Evolutionary conservation across 2,888 invertebrate genomes (phyloP).

Genomic region (Pyrrhia umbra): DNA sequence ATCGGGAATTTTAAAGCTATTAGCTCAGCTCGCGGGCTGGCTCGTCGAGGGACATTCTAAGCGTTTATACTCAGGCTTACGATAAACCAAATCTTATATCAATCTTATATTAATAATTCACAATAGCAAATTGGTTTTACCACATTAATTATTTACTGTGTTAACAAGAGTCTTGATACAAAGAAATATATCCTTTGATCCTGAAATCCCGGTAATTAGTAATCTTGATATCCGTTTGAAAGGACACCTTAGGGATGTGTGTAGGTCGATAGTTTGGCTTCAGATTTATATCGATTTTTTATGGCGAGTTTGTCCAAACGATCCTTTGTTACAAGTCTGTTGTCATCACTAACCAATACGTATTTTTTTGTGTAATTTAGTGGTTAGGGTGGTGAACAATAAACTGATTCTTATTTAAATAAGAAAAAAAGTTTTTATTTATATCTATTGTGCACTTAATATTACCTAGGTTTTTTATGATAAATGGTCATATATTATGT

Average conservation of each 20-base stretch:
- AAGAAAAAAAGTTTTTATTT: too few species aligned
- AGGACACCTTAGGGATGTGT: background rate
- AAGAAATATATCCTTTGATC: slow-evolving; percentile 41
- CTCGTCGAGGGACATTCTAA: slow-evolving; percentile 1
- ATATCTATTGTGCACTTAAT: too few species aligned
- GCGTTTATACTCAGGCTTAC: background rate
- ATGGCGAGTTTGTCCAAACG: background rate
- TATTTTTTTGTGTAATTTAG: too few species aligned
- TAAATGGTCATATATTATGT: too few species aligned
- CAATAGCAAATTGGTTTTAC: slow-evolving; percentile 9
- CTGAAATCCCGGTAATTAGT: slow-evolving; percentile 27
- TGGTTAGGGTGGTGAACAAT: too few species aligned
- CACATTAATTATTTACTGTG: slow-evolving; percentile 37
- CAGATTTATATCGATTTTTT: background rate
- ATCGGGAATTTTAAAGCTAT: too few species aligned
- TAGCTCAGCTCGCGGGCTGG: too few species aligned
- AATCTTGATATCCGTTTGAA: background rate
- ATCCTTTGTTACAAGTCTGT: too few species aligned
- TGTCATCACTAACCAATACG: too few species aligned
- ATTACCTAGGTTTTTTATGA: too few species aligned
- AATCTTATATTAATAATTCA: slow-evolving; percentile 36
- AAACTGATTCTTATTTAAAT: too few species aligned
- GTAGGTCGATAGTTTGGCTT: background rate
- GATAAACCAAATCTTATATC: background rate
- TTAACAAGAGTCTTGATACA: slow-evolving; percentile 23